phyloP scores from a whole-genome alignment of 2,888 invertebrate genomes.

The Trisateles emortualis region DNA sequence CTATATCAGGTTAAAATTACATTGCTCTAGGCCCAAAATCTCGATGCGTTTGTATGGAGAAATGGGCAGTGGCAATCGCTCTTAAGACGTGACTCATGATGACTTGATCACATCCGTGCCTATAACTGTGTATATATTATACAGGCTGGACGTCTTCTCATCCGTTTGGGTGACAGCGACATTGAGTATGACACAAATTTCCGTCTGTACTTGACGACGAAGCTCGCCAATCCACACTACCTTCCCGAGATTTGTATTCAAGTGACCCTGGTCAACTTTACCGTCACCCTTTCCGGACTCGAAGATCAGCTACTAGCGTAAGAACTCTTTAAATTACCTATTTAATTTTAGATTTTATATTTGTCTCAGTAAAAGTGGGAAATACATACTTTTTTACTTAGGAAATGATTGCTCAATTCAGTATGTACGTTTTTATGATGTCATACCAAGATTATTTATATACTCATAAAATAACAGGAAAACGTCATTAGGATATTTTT shows the following conservation, averaged over 20 bases:
- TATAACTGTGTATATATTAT: not conserved
- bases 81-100: too few species aligned
- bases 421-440: too few species aligned
- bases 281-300: slow-evolving; percentile 95
- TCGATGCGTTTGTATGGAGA: too few species aligned
- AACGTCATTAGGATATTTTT: too few species aligned
- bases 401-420: too few species aligned
- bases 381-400: too few species aligned
- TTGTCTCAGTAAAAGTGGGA: not conserved
- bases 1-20: too few species aligned
- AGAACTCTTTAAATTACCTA: slow-evolving; percentile 62
- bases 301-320: slow-evolving; percentile 97
- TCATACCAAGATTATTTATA: too few species aligned
- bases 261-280: slow-evolving; percentile 97
- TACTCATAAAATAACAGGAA: too few species aligned
- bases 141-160: slow-evolving; percentile 92
- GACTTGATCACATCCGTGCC: too few species aligned
- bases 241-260: slow-evolving; percentile 97
- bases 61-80: too few species aligned
- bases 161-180: slow-evolving; percentile 94
- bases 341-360: not conserved
- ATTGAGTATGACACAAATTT: slow-evolving; percentile 96
- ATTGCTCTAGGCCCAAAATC: too few species aligned
- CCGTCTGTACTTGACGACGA: slow-evolving; percentile 95
- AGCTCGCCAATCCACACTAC: slow-evolving; percentile 97